These are phyloP conservation scores for Charadrius vociferus DNA, from an alignment of 2,113 vertebrate species.

Conservation along the genomic window DNA sequence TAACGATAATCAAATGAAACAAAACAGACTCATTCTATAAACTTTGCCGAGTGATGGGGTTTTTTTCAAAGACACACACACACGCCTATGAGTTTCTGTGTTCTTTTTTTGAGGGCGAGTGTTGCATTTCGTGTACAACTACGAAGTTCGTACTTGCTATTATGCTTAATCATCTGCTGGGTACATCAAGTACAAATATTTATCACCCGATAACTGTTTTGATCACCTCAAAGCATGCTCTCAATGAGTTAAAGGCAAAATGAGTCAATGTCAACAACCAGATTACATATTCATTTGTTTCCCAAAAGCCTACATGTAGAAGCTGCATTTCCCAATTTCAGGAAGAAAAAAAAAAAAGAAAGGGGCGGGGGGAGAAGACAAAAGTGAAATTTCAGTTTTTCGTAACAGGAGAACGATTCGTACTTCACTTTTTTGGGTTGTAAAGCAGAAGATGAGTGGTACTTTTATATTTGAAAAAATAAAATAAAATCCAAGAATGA, in stretches of 20 bases:
- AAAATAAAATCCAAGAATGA: not conserved
- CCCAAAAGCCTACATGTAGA: not conserved
- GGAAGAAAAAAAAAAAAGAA: not conserved
- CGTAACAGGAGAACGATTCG: not conserved
- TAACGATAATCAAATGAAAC: not conserved
- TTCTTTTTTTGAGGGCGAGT: not conserved
- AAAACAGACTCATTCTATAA: not conserved
- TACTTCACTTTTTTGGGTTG: not conserved
- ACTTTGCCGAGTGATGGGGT: fast-evolving
- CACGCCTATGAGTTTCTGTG: not conserved
- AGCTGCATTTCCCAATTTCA: not conserved
- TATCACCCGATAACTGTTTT: not conserved
- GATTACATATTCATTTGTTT: not conserved
- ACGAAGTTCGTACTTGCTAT: not conserved
- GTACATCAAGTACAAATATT: not conserved
- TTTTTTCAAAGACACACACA: not conserved
- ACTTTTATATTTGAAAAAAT: not conserved
- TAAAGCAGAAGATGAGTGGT: not conserved
- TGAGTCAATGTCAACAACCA: not conserved
- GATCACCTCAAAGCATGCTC: not conserved
- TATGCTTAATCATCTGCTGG: not conserved
- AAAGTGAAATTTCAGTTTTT: not conserved
- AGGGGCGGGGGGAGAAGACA: not conserved
- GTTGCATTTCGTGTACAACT: not conserved
- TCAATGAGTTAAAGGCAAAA: not conserved